Conservation (phyloP, 2,113 vertebrate species). For the Trachemys scripta region DNA sequence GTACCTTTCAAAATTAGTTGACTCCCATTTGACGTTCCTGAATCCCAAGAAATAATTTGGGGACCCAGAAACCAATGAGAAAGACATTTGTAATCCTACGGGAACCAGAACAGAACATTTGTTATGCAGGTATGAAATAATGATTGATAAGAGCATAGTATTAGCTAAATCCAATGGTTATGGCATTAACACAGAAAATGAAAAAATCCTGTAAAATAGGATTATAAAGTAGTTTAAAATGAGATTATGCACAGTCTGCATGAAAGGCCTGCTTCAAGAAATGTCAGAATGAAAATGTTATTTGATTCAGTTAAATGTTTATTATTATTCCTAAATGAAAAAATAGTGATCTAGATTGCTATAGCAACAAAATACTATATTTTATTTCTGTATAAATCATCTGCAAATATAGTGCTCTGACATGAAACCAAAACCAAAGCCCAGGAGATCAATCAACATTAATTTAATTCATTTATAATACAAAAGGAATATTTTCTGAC, state of each 20-base stretch:
- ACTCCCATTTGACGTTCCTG: not conserved
- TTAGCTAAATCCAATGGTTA: conserved; percentile 26
- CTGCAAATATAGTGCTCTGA: conserved; percentile 5
- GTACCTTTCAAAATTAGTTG: rapidly evolving
- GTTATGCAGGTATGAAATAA: not conserved
- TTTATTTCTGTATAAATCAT: conserved; percentile 59
- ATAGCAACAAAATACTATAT: conserved; percentile 34
- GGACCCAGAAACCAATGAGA: not conserved
- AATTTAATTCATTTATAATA: conserved; percentile 31
- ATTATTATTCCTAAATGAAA: conserved; percentile 43
- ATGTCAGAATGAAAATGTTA: conserved; percentile 38
- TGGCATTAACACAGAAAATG: not conserved
- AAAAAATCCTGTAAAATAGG: conserved; percentile 16
- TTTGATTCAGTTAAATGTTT: conserved; percentile 44
- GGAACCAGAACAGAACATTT: not conserved
- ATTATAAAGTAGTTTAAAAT: conserved; percentile 41
- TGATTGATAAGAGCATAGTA: not conserved
- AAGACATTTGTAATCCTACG: not conserved
- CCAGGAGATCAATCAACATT: conserved; percentile 7
- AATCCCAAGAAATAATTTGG: rapidly evolving
- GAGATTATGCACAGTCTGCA: not conserved
- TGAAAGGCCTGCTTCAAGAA: conserved; percentile 38
- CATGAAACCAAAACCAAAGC: conserved; percentile 45
- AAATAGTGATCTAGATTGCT: conserved; percentile 21
- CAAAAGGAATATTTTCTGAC: conserved; percentile 43